Evolutionary conservation across 2,113 vertebrate species (phyloP).

Genomic region (Eublepharis macularius): DNA sequence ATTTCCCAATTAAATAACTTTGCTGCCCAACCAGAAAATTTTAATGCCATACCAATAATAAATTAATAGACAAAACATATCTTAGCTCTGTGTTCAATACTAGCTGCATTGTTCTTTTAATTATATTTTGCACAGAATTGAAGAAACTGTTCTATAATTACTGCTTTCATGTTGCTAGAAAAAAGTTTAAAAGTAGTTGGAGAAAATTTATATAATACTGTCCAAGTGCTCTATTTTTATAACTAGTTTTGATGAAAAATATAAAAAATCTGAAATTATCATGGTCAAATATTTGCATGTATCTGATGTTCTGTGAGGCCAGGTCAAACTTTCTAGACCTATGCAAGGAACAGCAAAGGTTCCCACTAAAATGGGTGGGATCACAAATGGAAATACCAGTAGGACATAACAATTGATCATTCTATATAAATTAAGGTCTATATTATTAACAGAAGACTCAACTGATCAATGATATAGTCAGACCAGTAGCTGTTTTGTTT

Average conservation of each 20-base stretch:
- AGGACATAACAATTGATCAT: neutral
- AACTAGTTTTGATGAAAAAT: neutral
- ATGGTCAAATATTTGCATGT: neutral
- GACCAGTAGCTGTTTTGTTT: neutral
- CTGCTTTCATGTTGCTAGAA: conserved; percentile 29
- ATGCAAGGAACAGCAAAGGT: neutral
- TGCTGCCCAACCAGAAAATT: conserved; percentile 85
- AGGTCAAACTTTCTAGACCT: neutral
- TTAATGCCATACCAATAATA: conserved; percentile 84
- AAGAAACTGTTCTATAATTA: conserved; percentile 45
- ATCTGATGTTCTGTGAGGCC: neutral
- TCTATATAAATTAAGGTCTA: neutral
- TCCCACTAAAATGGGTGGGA: neutral
- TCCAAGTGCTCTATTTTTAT: neutral
- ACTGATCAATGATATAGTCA: neutral
- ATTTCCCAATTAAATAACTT: conserved; percentile 75
- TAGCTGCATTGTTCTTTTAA: conserved; percentile 49
- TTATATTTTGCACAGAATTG: conserved; percentile 25
- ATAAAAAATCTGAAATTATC: neutral
- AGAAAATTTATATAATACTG: neutral
- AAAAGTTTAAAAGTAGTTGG: conserved; percentile 44
- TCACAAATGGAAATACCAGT: neutral
- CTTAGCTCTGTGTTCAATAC: conserved; percentile 22
- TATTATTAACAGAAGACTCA: neutral
- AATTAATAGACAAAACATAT: conserved; percentile 32